A percentile compares a stretch with the other conserved stretches of the same genome.
Conservation (phyloP, 2,113 vertebrate species). For the Brachyhypopomus gauderio region DNA sequence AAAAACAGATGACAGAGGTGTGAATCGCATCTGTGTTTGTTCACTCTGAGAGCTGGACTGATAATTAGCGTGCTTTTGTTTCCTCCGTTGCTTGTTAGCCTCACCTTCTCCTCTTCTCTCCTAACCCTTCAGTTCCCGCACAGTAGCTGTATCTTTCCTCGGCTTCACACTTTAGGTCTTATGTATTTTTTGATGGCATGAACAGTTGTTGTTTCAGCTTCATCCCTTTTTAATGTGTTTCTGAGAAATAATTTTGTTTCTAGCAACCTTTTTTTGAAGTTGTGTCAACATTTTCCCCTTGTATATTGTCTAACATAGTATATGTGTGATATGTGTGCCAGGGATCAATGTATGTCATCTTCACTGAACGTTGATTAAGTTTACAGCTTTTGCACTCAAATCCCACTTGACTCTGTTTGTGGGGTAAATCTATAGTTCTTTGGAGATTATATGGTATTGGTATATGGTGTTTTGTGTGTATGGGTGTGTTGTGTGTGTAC, state of each 20-base stretch:
- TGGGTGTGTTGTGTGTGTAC: too few relatives aligned
- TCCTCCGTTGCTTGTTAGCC: slow-evolving; percentile 55
- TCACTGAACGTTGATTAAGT: slow-evolving; percentile 27
- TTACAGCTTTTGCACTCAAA: slow-evolving; percentile 40
- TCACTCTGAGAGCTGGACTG: slow-evolving; percentile 3
- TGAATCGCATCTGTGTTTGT: slow-evolving; percentile 30
- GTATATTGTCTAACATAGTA: slow-evolving; percentile 6
- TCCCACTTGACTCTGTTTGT: slow-evolving; percentile 33
- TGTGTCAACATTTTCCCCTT: neutral
- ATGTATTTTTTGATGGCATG: neutral
- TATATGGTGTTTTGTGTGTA: slow-evolving; percentile 5
- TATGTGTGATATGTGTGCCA: slow-evolving; percentile 14
- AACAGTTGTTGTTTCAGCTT: neutral
- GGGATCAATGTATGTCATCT: slow-evolving; percentile 5
- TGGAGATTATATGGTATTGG: slow-evolving; percentile 12
- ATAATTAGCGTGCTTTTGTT: slow-evolving; percentile 64
- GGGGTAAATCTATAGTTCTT: slow-evolving; percentile 39
- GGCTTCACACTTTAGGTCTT: neutral
- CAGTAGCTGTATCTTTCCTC: neutral
- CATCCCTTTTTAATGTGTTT: neutral
- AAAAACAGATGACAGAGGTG: slow-evolving; percentile 22
- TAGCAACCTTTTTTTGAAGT: too few relatives aligned
- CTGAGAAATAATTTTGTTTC: neutral
- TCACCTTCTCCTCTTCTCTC: slow-evolving; percentile 37
- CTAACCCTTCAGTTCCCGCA: neutral